Base-by-base conservation (phyloP, 2,888 invertebrate species). In the Drosophila fulvimacula region DNA sequence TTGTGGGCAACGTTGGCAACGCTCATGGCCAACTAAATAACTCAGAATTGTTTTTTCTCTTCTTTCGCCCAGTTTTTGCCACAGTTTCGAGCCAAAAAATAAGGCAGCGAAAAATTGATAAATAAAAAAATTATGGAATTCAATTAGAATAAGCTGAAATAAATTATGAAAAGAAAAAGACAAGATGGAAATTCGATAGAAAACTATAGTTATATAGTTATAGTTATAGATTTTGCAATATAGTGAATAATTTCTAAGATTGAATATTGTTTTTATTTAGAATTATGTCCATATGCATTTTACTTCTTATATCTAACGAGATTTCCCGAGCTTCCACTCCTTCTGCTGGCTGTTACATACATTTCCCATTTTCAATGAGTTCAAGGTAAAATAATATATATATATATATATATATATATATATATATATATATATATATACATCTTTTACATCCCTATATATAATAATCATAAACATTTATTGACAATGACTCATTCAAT, bases 401-500 rank as follows among this genome's bases (percentile, higher is more conserved):
- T n/a, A n/a, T n/a, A n/a, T n/a, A n/a, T n/a, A n/a, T n/a, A n/a
- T n/a, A n/a, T n/a, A n/a, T n/a, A n/a, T n/a, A n/a, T n/a, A n/a
- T n/a, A n/a, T n/a, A n/a, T n/a, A n/a, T n/a, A n/a, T n/a, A n/a
- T n/a, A n/a, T n/a, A n/a, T n/a, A n/a, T n/a, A n/a, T n/a, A n/a
- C n/a, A n/a, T n/a, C n/a, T 17, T 30, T 19, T 41, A 41, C 21
- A 13, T 39, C 24, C 3, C 4, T 41, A 32, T 24, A n/a, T 15
- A 5, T 17, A 17, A 36, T 21, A 30, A 44, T 36, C 11, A 24
- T 38, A 27, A 24, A 48, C 42, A 51, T 21, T 38, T 55, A 41
- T 30, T 38, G n/a, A 11, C 41, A 63, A 56, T 58, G 65, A 36
- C 24, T 46, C 58, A 46, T 55, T 46, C 36, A 24, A 34, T 27